Evolutionary conservation across 1,140 invertebrate genomes (phyloP).

Genomic region (Augochlora pura): DNA sequence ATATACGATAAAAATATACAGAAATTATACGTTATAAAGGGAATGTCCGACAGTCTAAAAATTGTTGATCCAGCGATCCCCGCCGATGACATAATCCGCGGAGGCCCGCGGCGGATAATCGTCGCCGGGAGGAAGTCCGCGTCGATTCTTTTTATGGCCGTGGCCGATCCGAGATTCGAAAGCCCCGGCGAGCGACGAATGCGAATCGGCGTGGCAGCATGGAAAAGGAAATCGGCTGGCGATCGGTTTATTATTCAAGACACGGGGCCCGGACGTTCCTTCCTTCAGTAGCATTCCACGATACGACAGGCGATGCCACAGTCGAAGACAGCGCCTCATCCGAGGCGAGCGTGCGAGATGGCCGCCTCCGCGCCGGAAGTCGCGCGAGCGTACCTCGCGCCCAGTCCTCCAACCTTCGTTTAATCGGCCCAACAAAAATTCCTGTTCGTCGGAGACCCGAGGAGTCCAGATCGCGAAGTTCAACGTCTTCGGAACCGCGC

Average conservation of each 20-base stretch:
- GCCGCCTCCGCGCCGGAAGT: constrained; percentile 27
- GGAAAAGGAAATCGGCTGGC: constrained; percentile 74
- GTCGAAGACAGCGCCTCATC: constrained; percentile 72
- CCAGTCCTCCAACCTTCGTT: neutral
- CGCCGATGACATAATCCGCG: constrained; percentile 18
- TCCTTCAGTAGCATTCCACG: constrained; percentile 77
- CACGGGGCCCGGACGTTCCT: constrained; percentile 76
- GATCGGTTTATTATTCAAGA: constrained; percentile 74
- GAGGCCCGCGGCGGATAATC: neutral
- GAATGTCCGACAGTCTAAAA: too few species aligned
- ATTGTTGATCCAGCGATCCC: neutral
- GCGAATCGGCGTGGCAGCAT: constrained; percentile 46
- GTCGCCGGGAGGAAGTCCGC: constrained; percentile 26
- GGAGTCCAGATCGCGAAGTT: too few species aligned
- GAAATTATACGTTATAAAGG: too few species aligned
- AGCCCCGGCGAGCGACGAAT: constrained; percentile 53
- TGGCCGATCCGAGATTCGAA: constrained; percentile 52
- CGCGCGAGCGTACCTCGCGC: neutral
- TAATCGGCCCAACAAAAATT: neutral
- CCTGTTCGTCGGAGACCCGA: neutral
- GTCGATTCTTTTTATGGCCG: constrained; percentile 51
- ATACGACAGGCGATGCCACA: constrained; percentile 68
- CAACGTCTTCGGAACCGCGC: neutral
- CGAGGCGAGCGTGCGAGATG: constrained; percentile 64
- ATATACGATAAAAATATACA: too few species aligned